Conservation (phyloP, 2,797 vertebrate species). For the Cyclopterus lumpus region DNA sequence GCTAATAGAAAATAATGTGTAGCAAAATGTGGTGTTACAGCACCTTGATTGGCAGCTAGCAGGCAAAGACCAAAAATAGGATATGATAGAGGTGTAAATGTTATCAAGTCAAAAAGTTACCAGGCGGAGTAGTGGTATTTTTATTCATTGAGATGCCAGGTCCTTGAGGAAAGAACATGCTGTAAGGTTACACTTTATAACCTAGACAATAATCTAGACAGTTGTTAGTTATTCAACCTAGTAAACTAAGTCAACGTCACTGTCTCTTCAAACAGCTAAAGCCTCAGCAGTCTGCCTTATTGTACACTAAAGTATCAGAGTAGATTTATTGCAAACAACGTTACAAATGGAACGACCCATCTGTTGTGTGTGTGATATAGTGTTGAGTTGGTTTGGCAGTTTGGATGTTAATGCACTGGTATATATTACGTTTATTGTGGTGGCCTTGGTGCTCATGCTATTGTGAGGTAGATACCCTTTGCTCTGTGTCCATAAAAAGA, state of each 20-base stretch:
- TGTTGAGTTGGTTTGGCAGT: conserved; percentile 29
- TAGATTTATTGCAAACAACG: conserved; percentile 46
- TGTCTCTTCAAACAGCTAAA: conserved; percentile 1
- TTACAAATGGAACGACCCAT: conserved; percentile 28
- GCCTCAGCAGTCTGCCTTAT: conserved; percentile 29
- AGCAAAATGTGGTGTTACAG: neutral
- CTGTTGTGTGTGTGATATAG: conserved; percentile 27
- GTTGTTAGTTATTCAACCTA: conserved; percentile 23
- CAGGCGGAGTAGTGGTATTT: neutral
- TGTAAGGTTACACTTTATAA: conserved; percentile 9
- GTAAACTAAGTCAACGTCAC: conserved; percentile 35
- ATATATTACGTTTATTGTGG: conserved; percentile 62
- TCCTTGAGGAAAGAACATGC: neutral
- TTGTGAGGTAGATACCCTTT: conserved; percentile 66
- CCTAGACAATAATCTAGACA: neutral
- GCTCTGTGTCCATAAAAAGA: conserved; percentile 46
- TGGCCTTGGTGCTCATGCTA: conserved; percentile 49
- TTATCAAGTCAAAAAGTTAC: neutral
- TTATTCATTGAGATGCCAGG: neutral
- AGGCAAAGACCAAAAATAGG: neutral
- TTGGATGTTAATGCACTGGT: conserved; percentile 61
- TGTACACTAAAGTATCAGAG: conserved; percentile 30
- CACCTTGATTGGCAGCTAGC: neutral
- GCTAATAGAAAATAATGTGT: neutral
- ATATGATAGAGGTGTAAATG: too few species aligned